phyloP scores from a whole-genome alignment of 2,888 invertebrate species.

The Tetragonula carbonaria region DNA sequence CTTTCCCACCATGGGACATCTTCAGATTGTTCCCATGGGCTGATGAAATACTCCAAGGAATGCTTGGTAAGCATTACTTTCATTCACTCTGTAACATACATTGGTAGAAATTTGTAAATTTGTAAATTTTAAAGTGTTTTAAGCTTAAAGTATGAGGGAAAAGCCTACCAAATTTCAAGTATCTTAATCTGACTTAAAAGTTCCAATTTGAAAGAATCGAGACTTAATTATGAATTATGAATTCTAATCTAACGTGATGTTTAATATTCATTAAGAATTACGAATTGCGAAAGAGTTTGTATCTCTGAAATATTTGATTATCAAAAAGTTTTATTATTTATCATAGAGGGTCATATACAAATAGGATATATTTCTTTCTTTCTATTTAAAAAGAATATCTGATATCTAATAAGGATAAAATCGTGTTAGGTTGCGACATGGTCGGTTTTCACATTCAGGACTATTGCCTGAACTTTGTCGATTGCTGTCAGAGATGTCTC shows the following conservation, averaged over 20 bases:
- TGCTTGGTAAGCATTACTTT: slow-evolving; percentile 87
- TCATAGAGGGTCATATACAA: not conserved
- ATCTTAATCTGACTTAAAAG: not conserved
- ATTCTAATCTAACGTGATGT: not conserved
- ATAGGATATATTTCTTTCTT: not conserved
- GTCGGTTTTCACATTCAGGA: slow-evolving; percentile 96
- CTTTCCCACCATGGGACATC: slow-evolving; percentile 97
- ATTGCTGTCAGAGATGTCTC: slow-evolving; percentile 94
- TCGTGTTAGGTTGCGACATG: slow-evolving; percentile 91
- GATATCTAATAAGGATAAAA: slow-evolving; percentile 21
- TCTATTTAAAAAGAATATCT: not conserved
- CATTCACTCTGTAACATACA: not conserved
- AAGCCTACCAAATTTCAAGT: not conserved
- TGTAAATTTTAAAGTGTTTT: not conserved
- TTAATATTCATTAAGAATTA: not conserved
- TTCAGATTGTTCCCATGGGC: slow-evolving; percentile 96
- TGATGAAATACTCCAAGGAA: slow-evolving; percentile 96
- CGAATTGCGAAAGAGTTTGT: too few species aligned
- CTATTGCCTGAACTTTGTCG: slow-evolving; percentile 95
- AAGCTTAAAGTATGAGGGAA: not conserved
- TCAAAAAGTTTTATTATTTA: too few species aligned
- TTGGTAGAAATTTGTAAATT: not conserved
- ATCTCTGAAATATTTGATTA: too few species aligned
- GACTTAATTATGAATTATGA: not conserved
- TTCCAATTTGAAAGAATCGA: not conserved